Evolutionary conservation across 2,113 vertebrate species (phyloP).

Genomic region (Myrmophylax atrothorax): DNA sequence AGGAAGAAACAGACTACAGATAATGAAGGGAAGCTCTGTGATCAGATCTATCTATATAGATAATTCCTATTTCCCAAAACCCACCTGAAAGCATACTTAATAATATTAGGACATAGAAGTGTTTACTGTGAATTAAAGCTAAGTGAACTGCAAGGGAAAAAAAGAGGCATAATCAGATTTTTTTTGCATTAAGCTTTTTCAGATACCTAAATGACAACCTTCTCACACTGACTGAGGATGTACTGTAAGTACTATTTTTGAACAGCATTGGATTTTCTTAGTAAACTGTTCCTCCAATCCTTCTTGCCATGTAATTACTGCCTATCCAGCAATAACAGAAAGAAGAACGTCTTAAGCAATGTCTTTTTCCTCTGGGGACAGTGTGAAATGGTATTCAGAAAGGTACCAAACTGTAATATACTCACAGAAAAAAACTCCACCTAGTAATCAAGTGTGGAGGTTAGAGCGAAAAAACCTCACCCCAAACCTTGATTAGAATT

Average conservation of each 20-base stretch:
- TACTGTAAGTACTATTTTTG: background rate
- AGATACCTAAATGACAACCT: background rate
- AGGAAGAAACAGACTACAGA: background rate
- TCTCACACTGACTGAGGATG: background rate
- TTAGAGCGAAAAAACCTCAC: background rate
- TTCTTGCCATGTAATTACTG: slow-evolving; percentile 14
- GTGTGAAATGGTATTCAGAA: background rate
- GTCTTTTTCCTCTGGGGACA: background rate
- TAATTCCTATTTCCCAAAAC: background rate
- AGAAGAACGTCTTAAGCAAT: background rate
- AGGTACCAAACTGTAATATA: background rate
- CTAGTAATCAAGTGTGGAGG: background rate
- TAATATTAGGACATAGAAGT: background rate
- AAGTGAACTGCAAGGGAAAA: background rate
- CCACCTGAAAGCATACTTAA: background rate
- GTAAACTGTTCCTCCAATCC: background rate
- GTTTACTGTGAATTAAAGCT: background rate
- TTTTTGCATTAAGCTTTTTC: background rate
- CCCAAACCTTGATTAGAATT: background rate
- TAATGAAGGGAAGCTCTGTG: background rate
- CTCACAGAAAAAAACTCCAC: background rate
- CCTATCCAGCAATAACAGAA: slow-evolving; percentile 34
- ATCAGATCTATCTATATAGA: background rate
- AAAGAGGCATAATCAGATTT: background rate
- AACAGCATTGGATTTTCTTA: slow-evolving; percentile 10